A percentile compares a stretch with the other conserved stretches of the same genome.
phyloP scores from a whole-genome alignment of 2,113 vertebrate genomes.

The Plecotus auritus region DNA sequence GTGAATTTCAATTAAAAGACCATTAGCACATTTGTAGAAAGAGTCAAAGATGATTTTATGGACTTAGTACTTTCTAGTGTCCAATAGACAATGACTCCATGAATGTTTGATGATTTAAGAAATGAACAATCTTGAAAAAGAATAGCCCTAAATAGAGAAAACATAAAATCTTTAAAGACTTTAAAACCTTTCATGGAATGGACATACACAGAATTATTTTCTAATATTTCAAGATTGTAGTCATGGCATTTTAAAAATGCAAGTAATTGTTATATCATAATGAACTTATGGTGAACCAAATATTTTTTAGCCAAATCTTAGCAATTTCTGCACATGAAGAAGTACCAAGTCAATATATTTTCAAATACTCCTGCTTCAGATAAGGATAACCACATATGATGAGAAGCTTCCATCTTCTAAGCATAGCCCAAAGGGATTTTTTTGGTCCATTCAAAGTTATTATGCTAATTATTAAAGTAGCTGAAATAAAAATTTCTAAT shows the following conservation, averaged over 20 bases:
- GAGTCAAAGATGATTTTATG: background rate
- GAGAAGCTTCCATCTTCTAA: conserved; percentile 22
- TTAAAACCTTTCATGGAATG: background rate
- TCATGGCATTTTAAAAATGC: background rate
- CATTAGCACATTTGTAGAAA: background rate
- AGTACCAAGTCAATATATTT: background rate
- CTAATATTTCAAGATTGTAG: conserved; percentile 1
- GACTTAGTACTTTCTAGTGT: background rate
- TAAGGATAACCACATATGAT: background rate
- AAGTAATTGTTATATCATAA: background rate
- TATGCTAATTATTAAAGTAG: background rate
- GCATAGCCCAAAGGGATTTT: background rate
- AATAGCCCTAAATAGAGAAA: background rate
- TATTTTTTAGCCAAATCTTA: background rate
- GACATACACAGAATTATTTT: background rate
- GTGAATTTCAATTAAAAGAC: background rate
- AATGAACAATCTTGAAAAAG: background rate
- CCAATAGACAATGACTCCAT: background rate
- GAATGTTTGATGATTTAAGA: background rate
- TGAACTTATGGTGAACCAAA: background rate
- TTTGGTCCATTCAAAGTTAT: background rate
- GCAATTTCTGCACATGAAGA: background rate
- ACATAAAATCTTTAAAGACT: background rate
- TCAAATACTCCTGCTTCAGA: background rate
- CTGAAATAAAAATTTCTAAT: background rate